Base-by-base conservation (phyloP, 2,797 vertebrate genomes). In the Anas georgica region DNA sequence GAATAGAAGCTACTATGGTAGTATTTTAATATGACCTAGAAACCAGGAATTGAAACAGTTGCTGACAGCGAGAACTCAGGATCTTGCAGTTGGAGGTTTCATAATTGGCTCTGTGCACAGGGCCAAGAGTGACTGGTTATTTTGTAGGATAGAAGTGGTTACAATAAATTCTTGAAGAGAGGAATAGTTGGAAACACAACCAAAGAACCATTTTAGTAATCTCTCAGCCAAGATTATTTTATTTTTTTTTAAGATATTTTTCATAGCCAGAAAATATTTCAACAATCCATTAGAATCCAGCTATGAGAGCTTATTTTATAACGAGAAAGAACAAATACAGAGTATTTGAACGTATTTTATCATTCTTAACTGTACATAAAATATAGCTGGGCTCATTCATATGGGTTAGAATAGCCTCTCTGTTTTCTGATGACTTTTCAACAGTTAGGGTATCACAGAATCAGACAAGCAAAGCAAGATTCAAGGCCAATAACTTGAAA, bases 11-110 rank as follows among this genome's bases (percentile, higher is more conserved):
- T 80, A 35, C 54, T 72, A 46, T 55, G 39, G 70, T 52, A 54
- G 33, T 74, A 92, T 94, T 94, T 96, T 67, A 91, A 86, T 75
- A 46, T 94, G 77, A 94, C 93, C 94, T 96, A 92, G 83, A 97
- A 97, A 94, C 60, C 41, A 55, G 54, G 41, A 88, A 94, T 90
- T 91, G 56, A 90, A 76, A 80, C 22, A 72, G 35, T 23, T 64
- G n/a, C 72, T 91, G 63, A 86, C 83, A 86, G 55, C 48, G 22
- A 67, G 80, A 95, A 90, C 46, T 89, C 83, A 91, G 73, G 78
- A 73, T 66, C 85, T 88, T 86, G 80, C 74, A 83, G 54, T 91
- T 55, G 70, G 39, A 90, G 37, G 41, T 52, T 41, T 79, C 17
- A 3, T 91, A 93, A 68, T 16, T 75, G 31, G 86, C 76, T 93